Conservation (phyloP, 1,140 invertebrate species). For the Hyles vespertilio region DNA sequence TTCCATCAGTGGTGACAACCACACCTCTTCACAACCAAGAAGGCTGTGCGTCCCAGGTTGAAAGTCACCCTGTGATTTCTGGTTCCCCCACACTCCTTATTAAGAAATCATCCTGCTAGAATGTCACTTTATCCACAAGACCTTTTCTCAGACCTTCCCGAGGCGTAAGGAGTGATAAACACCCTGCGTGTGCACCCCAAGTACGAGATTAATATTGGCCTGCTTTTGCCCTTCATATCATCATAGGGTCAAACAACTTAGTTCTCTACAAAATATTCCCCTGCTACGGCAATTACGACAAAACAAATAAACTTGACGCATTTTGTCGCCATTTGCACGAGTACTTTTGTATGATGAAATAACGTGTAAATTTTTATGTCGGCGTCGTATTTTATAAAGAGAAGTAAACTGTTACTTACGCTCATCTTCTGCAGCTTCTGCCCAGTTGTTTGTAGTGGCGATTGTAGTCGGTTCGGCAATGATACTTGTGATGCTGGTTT, state of each 20-base stretch:
- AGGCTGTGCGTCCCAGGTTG: conserved; percentile 48
- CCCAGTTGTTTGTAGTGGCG: conserved; percentile 65
- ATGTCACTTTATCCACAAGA: conserved; percentile 52
- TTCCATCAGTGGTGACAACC: conserved; percentile 59
- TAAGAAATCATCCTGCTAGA: conserved; percentile 70
- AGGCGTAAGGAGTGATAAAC: conserved; percentile 58
- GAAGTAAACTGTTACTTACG: conserved; percentile 44
- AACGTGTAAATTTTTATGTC: too few species aligned
- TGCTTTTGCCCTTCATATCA: conserved; percentile 65
- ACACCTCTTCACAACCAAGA: conserved; percentile 45
- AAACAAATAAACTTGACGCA: neutral
- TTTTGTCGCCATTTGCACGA: too few species aligned
- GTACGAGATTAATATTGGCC: conserved; percentile 75
- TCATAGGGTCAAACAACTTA: conserved; percentile 54
- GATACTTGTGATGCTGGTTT: conserved; percentile 69
- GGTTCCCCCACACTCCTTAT: conserved; percentile 69
- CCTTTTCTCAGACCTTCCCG: conserved; percentile 76
- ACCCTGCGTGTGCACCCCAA: conserved; percentile 67
- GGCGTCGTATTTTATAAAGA: neutral
- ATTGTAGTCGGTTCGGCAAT: conserved; percentile 67
- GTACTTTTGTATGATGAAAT: too few species aligned
- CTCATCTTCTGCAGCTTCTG: conserved; percentile 71
- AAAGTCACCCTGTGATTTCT: conserved; percentile 55
- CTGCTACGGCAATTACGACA: conserved; percentile 6
- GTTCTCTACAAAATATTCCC: too few species aligned